phyloP scores from a whole-genome alignment of 2,888 invertebrate genomes.

The Oscheius sp. region DNA sequence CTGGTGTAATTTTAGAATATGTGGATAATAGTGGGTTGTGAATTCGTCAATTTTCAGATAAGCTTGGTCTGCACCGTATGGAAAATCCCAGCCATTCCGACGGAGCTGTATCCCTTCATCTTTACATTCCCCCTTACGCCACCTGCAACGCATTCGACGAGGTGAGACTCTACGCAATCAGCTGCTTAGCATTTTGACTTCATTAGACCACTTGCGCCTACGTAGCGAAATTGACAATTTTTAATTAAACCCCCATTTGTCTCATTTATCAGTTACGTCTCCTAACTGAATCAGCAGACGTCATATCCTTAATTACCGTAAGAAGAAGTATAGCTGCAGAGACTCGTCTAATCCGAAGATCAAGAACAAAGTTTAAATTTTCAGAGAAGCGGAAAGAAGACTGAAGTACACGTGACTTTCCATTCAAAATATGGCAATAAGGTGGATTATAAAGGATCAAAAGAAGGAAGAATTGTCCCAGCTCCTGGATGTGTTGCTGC shows the following conservation, averaged over 20 bases:
- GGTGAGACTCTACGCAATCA: conserved; percentile 73
- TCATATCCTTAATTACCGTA: conserved; percentile 13
- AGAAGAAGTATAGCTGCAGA: background rate
- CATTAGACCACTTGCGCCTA: background rate
- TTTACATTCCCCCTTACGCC: conserved; percentile 93
- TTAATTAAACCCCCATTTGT: too few species aligned
- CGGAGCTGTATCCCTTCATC: conserved; percentile 89
- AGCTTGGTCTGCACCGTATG: conserved; percentile 91
- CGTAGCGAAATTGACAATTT: too few species aligned
- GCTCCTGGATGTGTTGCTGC: too few species aligned
- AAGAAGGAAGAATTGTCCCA: conserved; percentile 39
- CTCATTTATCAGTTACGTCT: conserved; percentile 5
- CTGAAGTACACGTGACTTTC: conserved; percentile 63
- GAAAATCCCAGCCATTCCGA: conserved; percentile 92
- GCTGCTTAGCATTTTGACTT: background rate
- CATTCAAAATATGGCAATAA: conserved; percentile 68
- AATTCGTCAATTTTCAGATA: conserved; percentile 79
- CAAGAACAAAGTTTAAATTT: background rate
- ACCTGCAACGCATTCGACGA: conserved; percentile 91
- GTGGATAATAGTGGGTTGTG: too few species aligned
- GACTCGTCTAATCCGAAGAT: too few species aligned
- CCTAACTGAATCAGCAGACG: background rate
- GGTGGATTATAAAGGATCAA: conserved; percentile 60
- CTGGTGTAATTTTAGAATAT: background rate
- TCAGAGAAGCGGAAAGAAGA: conserved; percentile 57